Evolutionary conservation across 2,797 vertebrate genomes (phyloP).

Genomic region (Enteromius mattozi): DNA sequence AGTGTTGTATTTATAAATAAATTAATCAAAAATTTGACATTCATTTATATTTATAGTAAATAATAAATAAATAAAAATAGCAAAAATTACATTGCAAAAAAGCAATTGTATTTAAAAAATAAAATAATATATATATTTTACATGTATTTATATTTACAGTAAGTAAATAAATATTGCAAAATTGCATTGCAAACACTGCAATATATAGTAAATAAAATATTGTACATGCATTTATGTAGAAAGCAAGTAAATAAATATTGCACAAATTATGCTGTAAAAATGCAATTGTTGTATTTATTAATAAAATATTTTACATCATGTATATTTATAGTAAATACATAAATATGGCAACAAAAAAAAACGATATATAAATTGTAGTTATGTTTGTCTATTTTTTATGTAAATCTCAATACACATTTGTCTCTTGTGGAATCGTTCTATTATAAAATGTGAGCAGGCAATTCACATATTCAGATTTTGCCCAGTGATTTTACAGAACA

Average conservation of each 20-base stretch:
- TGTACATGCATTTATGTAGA: background rate
- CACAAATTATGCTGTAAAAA: background rate
- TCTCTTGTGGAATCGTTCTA: background rate
- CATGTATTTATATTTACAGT: background rate
- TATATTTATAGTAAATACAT: background rate
- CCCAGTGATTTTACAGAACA: conserved; percentile 13
- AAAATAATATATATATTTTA: background rate
- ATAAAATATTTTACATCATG: background rate
- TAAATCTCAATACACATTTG: background rate
- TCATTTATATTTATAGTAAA: background rate
- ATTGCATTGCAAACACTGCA: background rate
- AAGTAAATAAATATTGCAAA: background rate
- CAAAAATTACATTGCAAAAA: background rate
- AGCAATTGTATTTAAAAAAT: background rate
- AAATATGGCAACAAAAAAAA: background rate
- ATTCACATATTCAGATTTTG: background rate
- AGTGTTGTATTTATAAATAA: background rate
- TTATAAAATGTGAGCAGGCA: background rate
- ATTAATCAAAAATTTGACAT: background rate
- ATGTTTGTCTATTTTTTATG: background rate
- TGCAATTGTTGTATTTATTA: no score
- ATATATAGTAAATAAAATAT: background rate
- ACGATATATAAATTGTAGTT: background rate
- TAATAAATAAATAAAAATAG: background rate
- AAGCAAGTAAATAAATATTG: background rate